These are phyloP conservation scores for Neogale vison DNA, from an alignment of 2,113 vertebrate species.

Conservation along the genomic window DNA sequence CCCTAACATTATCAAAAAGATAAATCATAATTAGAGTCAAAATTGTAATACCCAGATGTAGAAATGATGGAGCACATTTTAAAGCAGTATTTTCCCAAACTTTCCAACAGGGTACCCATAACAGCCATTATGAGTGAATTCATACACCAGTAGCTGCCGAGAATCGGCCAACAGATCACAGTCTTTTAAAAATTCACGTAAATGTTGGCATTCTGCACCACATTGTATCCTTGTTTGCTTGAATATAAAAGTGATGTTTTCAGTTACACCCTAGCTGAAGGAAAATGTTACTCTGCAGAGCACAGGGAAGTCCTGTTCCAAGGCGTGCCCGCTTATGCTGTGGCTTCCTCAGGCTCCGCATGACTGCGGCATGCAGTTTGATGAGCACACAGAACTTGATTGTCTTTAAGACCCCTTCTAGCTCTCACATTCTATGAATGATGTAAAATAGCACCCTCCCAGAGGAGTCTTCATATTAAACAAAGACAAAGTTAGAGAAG, in stretches of 20 bases:
- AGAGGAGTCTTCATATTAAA: background rate
- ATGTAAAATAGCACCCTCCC: background rate
- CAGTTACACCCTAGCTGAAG: background rate
- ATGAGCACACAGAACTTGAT: background rate
- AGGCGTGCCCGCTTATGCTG: accelerated
- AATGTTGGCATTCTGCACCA: background rate
- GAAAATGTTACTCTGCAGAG: background rate
- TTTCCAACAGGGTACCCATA: background rate
- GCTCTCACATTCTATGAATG: background rate
- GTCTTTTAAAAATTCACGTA: background rate
- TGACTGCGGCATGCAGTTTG: background rate
- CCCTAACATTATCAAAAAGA: background rate
- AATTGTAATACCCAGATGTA: background rate
- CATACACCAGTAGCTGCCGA: background rate
- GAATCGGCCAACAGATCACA: background rate
- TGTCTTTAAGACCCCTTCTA: background rate
- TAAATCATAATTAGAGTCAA: background rate
- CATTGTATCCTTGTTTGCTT: background rate
- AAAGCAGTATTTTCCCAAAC: background rate
- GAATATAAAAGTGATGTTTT: background rate
- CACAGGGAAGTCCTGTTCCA: background rate
- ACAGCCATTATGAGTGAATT: background rate
- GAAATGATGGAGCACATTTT: background rate
- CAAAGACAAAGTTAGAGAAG: background rate
- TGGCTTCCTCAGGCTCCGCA: background rate